Percentiles rank a stretch among this genome's conserved stretches.
Conservation (phyloP, 2,888 invertebrate species). For the Baccha elongata region DNA sequence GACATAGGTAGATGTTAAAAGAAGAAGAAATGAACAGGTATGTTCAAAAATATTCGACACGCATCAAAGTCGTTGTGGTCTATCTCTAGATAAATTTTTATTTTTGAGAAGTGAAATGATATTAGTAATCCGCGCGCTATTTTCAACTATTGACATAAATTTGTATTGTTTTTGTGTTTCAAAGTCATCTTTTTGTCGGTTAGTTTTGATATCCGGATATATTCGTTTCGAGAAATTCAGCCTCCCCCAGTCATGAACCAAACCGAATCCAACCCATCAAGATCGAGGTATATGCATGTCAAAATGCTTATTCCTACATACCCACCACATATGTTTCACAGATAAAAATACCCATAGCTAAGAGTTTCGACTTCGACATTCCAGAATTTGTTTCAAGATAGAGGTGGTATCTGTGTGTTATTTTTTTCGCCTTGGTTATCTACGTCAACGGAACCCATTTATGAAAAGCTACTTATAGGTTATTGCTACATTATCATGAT, state of each 20-base stretch:
- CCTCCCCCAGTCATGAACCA: slow-evolving; percentile 11
- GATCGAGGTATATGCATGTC: slow-evolving; percentile 23
- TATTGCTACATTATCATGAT: too few relatives aligned
- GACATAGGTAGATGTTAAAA: slow-evolving; percentile 4
- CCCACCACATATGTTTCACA: slow-evolving; percentile 10
- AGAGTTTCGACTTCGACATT: slow-evolving; percentile 14
- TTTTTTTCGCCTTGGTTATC: background rate
- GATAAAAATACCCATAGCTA: slow-evolving; percentile 27
- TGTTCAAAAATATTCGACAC: slow-evolving; percentile 13
- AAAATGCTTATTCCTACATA: slow-evolving; percentile 24
- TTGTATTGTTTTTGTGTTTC: too few relatives aligned
- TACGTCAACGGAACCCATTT: too few relatives aligned
- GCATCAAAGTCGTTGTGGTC: background rate
- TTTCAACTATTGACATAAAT: background rate
- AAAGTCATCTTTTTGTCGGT: background rate
- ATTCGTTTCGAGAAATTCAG: background rate
- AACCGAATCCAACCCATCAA: background rate
- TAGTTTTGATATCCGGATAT: background rate
- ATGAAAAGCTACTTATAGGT: too few relatives aligned
- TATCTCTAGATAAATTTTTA: background rate
- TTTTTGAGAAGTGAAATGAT: background rate
- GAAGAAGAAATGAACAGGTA: slow-evolving; percentile 13
- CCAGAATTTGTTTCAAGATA: background rate
- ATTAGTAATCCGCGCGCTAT: slow-evolving; percentile 10
- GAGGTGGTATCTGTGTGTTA: background rate